Conservation (phyloP, 2,113 vertebrate species). For the Herpetotheres cachinnans region DNA sequence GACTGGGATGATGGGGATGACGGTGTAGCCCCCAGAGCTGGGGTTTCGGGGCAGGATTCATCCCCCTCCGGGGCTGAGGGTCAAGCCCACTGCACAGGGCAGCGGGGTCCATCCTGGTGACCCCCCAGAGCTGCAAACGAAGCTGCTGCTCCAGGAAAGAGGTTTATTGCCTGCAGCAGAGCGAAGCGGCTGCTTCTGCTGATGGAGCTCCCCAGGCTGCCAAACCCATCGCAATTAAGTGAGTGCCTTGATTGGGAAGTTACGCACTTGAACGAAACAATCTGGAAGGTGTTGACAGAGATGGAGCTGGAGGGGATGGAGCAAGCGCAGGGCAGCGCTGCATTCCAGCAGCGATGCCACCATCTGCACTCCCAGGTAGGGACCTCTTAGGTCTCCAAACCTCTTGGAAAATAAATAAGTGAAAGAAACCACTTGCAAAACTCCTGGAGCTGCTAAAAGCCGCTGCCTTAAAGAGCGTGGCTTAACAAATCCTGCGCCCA, state of each 20-base stretch:
- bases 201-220: conserved; percentile 6
- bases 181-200: neutral
- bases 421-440: neutral
- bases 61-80: neutral
- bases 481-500: neutral
- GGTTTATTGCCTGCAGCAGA: neutral
- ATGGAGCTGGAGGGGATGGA: neutral
- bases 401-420: neutral
- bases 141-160: neutral
- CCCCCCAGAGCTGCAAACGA: neutral
- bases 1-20: neutral
- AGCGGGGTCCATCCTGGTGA: neutral
- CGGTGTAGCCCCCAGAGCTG: neutral
- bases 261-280: neutral
- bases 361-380: neutral
- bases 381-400: neutral
- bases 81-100: neutral
- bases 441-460: neutral
- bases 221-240: neutral
- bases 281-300: neutral
- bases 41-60: neutral
- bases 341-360: neutral
- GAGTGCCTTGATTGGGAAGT: conserved; percentile 17
- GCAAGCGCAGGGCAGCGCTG: rapidly evolving
- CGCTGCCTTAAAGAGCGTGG: rapidly evolving